Percentiles rank a stretch among this genome's conserved stretches.
phyloP scores from a whole-genome alignment of 2,113 vertebrate species.

The Odontophorus gujanensis region DNA sequence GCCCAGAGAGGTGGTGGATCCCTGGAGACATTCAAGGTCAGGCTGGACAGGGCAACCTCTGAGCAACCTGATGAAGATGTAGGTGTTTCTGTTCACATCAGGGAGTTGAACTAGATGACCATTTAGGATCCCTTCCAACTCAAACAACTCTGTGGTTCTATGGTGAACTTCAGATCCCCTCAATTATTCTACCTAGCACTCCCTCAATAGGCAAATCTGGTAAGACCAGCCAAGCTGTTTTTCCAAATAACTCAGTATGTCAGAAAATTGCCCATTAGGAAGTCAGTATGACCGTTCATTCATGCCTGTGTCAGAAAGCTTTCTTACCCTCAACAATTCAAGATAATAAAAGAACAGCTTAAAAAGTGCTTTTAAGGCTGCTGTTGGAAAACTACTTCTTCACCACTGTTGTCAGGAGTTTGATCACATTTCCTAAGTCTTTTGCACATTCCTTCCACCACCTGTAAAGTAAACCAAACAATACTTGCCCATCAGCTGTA shows the following conservation, averaged over 20 bases:
- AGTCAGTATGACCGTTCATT: not conserved
- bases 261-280: not conserved
- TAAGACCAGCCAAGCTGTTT: not conserved
- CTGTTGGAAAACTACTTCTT: not conserved
- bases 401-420: accelerated
- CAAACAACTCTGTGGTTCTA: too few species aligned
- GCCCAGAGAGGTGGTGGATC: too few species aligned
- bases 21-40: too few species aligned
- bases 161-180: not conserved
- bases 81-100: too few species aligned
- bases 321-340: not conserved
- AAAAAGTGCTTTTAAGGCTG: not conserved
- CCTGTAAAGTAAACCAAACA: not conserved
- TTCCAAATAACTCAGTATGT: not conserved
- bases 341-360: not conserved
- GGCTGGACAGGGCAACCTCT: too few species aligned
- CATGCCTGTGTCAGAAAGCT: not conserved
- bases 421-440: not conserved
- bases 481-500: not conserved
- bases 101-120: too few species aligned
- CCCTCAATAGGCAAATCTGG: not conserved
- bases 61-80: too few species aligned
- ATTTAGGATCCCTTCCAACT: too few species aligned
- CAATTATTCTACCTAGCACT: not conserved
- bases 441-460: not conserved